These are phyloP conservation scores for Nebria brevicollis DNA, from an alignment of 2,888 invertebrate genomes.

Conservation along the genomic window DNA sequence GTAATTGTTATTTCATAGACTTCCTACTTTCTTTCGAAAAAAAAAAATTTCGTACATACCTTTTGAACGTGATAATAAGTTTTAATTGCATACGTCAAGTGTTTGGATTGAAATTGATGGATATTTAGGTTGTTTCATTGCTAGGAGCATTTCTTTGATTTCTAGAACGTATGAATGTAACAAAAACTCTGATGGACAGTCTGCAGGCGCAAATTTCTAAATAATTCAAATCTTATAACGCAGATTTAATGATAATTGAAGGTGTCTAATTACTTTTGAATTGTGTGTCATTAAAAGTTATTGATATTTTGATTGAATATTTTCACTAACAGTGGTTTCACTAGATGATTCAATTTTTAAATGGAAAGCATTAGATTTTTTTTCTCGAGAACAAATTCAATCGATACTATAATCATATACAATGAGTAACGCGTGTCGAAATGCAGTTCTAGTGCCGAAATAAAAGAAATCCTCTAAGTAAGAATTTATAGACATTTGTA, in stretches of 20 bases:
- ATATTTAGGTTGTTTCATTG: conserved; percentile 13
- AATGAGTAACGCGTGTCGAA: too few species aligned
- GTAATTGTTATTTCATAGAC: neutral
- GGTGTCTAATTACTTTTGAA: neutral
- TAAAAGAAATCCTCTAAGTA: too few species aligned
- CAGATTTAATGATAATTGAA: neutral
- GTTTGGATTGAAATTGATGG: conserved; percentile 2
- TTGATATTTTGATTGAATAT: neutral
- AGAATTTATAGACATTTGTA: too few species aligned
- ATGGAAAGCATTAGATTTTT: too few species aligned
- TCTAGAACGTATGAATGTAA: neutral
- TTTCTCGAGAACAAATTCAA: too few species aligned
- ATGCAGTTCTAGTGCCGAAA: too few species aligned
- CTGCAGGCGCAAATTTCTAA: neutral
- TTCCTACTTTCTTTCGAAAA: conserved; percentile 13
- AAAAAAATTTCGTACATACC: neutral
- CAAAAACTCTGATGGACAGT: neutral
- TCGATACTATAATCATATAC: too few species aligned
- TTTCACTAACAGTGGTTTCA: neutral
- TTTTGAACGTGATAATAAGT: neutral
- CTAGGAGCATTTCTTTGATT: neutral
- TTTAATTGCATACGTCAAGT: conserved; percentile 14
- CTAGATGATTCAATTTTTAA: neutral
- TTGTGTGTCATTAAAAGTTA: neutral
- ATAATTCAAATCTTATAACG: neutral